Conservation (phyloP, 2,888 invertebrate species). For the Cephus sareptanus region DNA sequence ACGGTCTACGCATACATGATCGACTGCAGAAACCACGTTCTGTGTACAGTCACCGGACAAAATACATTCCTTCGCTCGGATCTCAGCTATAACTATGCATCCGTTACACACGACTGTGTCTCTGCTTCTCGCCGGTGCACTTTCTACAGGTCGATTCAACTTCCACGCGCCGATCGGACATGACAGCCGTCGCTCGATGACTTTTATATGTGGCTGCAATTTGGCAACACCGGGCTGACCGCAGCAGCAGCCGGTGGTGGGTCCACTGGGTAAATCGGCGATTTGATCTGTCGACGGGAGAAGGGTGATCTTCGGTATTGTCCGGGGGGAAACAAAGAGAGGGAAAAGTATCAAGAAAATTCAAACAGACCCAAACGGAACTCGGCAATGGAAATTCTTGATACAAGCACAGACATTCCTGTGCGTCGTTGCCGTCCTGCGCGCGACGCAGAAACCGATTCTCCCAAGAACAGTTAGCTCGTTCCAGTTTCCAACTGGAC, state of each 20-base stretch:
- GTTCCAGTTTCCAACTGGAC: neutral
- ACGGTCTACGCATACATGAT: neutral
- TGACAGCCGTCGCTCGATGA: neutral
- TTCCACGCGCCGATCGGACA: neutral
- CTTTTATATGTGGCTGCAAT: neutral
- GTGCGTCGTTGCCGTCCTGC: neutral
- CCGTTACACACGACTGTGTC: too few relatives aligned
- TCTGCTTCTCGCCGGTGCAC: neutral
- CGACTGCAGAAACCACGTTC: constrained; percentile 29
- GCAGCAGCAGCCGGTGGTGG: neutral
- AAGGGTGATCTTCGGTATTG: neutral
- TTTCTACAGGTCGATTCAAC: neutral
- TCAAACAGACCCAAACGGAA: neutral
- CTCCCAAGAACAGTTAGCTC: neutral
- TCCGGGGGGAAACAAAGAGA: neutral
- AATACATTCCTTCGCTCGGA: constrained; percentile 1
- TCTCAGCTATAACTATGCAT: neutral
- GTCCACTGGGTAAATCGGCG: neutral
- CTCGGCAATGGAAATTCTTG: neutral
- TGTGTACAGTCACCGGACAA: constrained; percentile 47
- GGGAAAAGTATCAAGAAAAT: too few relatives aligned
- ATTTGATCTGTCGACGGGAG: neutral
- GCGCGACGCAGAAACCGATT: neutral
- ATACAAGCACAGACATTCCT: neutral
- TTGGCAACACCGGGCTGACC: neutral